Base-by-base conservation (phyloP, 2,797 vertebrate genomes). In the Prunella strophiata region DNA sequence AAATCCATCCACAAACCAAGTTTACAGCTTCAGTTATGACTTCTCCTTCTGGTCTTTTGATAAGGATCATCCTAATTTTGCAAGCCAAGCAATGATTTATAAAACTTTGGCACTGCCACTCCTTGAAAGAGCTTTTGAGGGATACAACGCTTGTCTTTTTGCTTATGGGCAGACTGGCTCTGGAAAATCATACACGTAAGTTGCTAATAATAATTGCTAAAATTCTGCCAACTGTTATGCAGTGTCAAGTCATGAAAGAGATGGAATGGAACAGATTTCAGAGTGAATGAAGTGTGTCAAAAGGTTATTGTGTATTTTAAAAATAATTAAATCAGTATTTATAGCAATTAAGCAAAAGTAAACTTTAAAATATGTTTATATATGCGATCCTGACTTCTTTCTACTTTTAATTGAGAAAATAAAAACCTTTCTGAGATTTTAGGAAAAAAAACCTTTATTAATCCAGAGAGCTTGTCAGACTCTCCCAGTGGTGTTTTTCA, bases 161-260 rank as follows among this genome's bases (percentile, higher is more conserved):
- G 99, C 99, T 29, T 99, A 99, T 3, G 99, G 99, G 4, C 99
- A 99, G 97, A 99, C 99, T 3, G 99, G 99, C 36, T 99, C 99
- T 72, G 99, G 99, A 78, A 99, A 99, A 94, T 99, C 99, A 0
- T 99, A 99, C 95, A 99, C 99, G 99, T 99, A 95, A 98, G 99
- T 97, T 81, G 29, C 26, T 52, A 52, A 42, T 7, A n/a, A 32
- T 40, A 51, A 20, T 36, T 47, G 23, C 11, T 38, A 12, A 38
- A 63, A 10, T 84, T 72, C 42, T 57, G 7, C 16, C 23, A 22
- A 8, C 42, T 83, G 9, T 61, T 94, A 13, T 29, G 32, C 21
- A 58, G 4, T 20, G 4, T 58, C 7, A 59, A 85, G 38, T 43
- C 2, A 54, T 23, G 10, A 61, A 36, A 58, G 18, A 59, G 19